Evolutionary conservation across 2,888 invertebrate species (phyloP).

Genomic region (Drosophila lutescens): DNA sequence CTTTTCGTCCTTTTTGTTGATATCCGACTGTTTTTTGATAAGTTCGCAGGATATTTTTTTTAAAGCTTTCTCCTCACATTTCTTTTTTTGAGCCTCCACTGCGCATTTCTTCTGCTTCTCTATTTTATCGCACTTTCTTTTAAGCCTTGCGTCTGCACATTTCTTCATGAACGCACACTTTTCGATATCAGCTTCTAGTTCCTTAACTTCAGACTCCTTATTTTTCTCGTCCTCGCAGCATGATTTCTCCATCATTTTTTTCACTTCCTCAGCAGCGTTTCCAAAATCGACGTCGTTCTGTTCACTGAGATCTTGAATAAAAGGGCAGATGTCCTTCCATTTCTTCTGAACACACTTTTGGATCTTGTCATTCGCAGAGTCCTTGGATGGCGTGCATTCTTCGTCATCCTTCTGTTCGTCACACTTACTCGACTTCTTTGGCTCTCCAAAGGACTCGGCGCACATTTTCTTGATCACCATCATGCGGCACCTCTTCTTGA

Average conservation of each 20-base stretch:
- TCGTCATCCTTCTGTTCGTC: background rate
- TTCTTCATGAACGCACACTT: constrained; percentile 5
- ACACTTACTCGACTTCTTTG: background rate
- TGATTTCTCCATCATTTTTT: background rate
- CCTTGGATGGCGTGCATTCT: background rate
- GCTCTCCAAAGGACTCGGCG: background rate
- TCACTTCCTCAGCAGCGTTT: constrained; percentile 4
- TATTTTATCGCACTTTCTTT: background rate
- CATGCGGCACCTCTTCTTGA: constrained; percentile 20
- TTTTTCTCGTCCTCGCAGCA: background rate
- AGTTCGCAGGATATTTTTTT: background rate
- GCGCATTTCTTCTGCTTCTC: background rate
- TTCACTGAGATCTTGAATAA: background rate
- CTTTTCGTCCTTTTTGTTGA: background rate
- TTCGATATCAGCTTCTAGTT: background rate
- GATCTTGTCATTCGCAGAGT: too few relatives aligned
- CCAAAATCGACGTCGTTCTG: constrained; percentile 7
- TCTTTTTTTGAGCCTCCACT: background rate
- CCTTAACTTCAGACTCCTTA: background rate
- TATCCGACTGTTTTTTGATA: background rate
- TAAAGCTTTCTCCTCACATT: background rate
- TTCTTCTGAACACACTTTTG: background rate
- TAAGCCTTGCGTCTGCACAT: constrained; percentile 1
- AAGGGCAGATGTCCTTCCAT: constrained; percentile 10
- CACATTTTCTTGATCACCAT: constrained; percentile 27